A percentile compares a stretch with the other conserved stretches of the same genome.
phyloP scores from a whole-genome alignment of 2,113 vertebrate genomes.

The Chunga burmeisteri region DNA sequence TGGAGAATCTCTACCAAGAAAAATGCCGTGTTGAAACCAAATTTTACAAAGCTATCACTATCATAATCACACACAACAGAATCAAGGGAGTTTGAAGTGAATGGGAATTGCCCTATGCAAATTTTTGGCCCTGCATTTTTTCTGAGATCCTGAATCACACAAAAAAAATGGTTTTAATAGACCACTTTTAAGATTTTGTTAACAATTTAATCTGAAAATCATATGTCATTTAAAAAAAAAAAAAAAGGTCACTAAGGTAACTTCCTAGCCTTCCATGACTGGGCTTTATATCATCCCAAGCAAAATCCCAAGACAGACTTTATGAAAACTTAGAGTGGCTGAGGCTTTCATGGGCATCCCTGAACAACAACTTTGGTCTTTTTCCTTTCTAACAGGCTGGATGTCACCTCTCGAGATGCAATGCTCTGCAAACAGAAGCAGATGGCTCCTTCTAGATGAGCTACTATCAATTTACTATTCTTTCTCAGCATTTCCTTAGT shows the following conservation, averaged over 20 bases:
- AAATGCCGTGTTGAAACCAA: neutral
- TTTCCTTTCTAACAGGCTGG: neutral
- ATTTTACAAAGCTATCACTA: neutral
- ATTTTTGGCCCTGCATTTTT: neutral
- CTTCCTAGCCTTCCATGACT: neutral
- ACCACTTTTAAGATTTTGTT: neutral
- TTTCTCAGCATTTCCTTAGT: constrained; percentile 33
- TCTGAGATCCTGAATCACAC: neutral
- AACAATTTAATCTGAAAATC: neutral
- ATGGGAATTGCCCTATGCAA: neutral
- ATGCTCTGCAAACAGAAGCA: constrained; percentile 23
- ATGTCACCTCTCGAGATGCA: neutral
- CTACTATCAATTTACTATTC: constrained; percentile 11
- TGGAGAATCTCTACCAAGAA: neutral
- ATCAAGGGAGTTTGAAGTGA: neutral
- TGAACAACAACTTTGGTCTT: neutral
- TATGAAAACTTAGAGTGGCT: neutral
- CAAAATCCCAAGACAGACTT: neutral
- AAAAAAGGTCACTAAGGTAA: neutral
- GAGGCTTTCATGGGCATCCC: neutral
- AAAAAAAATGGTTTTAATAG: neutral
- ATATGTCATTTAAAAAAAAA: neutral
- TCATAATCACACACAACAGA: neutral
- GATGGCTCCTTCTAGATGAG: constrained; percentile 43
- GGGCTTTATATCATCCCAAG: neutral